phyloP scores from a whole-genome alignment of 2,797 vertebrate genomes.

The Propithecus perrieri region DNA sequence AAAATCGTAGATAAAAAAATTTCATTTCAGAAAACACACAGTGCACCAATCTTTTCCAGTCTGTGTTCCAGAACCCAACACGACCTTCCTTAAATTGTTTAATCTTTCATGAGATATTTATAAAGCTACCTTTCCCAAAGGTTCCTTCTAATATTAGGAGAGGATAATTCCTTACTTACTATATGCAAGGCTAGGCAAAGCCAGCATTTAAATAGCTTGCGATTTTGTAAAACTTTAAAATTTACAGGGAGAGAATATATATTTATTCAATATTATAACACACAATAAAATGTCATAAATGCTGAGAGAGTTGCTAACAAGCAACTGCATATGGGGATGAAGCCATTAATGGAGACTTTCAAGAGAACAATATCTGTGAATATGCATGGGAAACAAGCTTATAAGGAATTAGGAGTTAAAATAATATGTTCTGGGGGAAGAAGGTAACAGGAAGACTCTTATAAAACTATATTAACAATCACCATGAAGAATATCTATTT shows the following conservation, averaged over 20 bases:
- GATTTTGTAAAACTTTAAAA: background rate
- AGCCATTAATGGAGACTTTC: background rate
- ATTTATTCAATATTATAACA: background rate
- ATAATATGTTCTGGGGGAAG: background rate
- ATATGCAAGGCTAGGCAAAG: background rate
- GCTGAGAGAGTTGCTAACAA: background rate
- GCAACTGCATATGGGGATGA: background rate
- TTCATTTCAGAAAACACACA: conserved; percentile 71
- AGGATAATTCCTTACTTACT: background rate
- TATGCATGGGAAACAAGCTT: background rate
- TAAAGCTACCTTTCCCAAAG: background rate
- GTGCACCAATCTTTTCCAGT: background rate
- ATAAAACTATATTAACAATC: background rate
- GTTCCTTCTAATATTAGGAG: background rate
- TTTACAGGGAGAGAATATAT: background rate
- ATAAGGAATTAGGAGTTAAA: background rate
- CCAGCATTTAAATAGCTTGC: background rate
- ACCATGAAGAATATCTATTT: background rate
- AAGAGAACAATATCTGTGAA: background rate
- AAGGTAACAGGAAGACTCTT: background rate
- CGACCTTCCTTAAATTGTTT: conserved; percentile 32
- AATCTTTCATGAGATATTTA: conserved; percentile 30
- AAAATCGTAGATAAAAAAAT: conserved; percentile 64
- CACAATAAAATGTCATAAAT: background rate
- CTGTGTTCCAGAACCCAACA: conserved; percentile 42